These are phyloP conservation scores for Cyphomyrus plagiostoma DNA, from an alignment of 2,113 vertebrate genomes.

Conservation along the genomic window DNA sequence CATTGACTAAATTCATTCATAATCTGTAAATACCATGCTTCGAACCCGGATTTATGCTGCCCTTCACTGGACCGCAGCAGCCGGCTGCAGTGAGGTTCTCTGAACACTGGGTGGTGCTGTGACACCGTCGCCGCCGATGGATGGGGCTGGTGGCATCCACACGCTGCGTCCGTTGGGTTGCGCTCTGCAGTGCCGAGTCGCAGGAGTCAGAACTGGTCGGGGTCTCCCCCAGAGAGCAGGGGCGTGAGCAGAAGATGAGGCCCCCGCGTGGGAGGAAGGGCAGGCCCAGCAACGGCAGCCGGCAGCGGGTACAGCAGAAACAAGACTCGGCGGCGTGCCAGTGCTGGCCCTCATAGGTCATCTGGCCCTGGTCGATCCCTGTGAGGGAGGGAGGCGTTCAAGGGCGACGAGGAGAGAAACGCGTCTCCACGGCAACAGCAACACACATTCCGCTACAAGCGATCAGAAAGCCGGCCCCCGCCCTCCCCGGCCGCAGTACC, in stretches of 20 bases:
- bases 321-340: constrained; percentile 92
- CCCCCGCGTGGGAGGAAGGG: constrained; percentile 91
- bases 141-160: constrained; percentile 48
- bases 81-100: constrained; percentile 21
- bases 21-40: neutral
- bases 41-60: constrained; percentile 32
- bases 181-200: constrained; percentile 87
- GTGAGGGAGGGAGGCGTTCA: neutral
- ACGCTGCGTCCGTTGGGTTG: constrained; percentile 79
- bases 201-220: constrained; percentile 84
- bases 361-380: constrained; percentile 95
- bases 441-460: neutral
- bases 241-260: constrained; percentile 89
- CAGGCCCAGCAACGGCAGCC: constrained; percentile 82
- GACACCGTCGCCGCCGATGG: constrained; percentile 43
- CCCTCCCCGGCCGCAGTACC: constrained; percentile 49
- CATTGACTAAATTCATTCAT: neutral
- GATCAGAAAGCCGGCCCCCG: neutral
- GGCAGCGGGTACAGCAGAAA: constrained; percentile 91
- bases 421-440: neutral
- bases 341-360: constrained; percentile 91
- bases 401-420: neutral
- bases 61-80: constrained; percentile 40
- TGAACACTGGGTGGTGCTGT: constrained; percentile 61
- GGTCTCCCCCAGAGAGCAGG: constrained; percentile 86